Conservation (phyloP, 1,140 invertebrate species). For the Pararge aegeria region DNA sequence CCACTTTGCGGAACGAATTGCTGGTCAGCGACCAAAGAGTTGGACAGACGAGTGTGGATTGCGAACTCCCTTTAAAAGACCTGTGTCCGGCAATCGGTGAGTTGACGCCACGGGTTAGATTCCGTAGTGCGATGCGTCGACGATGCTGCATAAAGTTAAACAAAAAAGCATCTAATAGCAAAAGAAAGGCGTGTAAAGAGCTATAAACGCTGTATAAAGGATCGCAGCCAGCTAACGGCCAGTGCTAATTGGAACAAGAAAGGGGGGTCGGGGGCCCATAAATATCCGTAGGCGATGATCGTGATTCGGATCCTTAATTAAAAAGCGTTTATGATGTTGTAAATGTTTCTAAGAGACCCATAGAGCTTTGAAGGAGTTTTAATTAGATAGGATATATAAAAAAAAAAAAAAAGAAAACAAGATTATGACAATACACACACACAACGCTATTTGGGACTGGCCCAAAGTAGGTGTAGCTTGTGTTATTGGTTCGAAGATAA, state of each 20-base stretch:
- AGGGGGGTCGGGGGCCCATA: conserved; percentile 26
- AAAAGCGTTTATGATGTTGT: conserved; percentile 65
- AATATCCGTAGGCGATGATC: conserved; percentile 46
- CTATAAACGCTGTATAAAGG: conserved; percentile 3
- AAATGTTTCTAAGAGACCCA: conserved; percentile 56
- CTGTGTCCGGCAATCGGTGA: too few relatives aligned
- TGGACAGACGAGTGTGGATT: too few relatives aligned
- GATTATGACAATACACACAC: too few relatives aligned
- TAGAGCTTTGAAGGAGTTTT: conserved; percentile 29
- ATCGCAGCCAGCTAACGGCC: conserved; percentile 20
- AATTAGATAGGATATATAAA: conserved; percentile 18
- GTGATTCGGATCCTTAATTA: conserved; percentile 64
- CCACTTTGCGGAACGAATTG: too few relatives aligned
- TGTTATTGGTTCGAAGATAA: too few relatives aligned
- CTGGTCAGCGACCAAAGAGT: too few relatives aligned
- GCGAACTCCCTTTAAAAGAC: too few relatives aligned
- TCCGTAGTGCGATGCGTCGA: too few relatives aligned
- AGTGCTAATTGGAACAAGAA: conserved; percentile 50
- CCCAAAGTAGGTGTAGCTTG: too few relatives aligned
- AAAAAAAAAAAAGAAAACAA: too few relatives aligned
- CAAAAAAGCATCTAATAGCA: conserved; percentile 9
- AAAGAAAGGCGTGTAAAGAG: conserved; percentile 14
- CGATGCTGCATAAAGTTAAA: background rate
- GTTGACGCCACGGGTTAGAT: too few relatives aligned
- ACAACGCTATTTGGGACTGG: too few relatives aligned